phyloP scores from a whole-genome alignment of 1,140 invertebrate species.

The Drosophila ironensis region DNA sequence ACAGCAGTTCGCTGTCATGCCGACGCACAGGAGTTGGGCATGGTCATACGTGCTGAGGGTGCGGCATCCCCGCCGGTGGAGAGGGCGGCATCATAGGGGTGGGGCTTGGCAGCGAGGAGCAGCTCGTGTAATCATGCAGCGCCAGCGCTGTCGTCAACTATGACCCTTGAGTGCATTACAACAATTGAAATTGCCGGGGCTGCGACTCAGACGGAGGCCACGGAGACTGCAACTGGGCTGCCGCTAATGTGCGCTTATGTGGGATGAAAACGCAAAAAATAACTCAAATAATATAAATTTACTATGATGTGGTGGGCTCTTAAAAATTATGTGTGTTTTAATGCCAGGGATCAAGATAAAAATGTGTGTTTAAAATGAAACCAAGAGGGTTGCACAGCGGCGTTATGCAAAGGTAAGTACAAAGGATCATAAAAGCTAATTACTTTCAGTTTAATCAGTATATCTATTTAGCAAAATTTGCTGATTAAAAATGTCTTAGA shows the following conservation, averaged over 20 bases:
- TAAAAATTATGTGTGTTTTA: too few relatives aligned
- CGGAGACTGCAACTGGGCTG: neutral
- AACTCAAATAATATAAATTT: too few relatives aligned
- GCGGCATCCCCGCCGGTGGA: neutral
- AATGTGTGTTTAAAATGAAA: too few relatives aligned
- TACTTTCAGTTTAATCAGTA: too few relatives aligned
- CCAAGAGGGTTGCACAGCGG: too few relatives aligned
- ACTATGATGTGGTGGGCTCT: too few relatives aligned
- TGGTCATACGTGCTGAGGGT: constrained; percentile 14
- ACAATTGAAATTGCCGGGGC: constrained; percentile 67
- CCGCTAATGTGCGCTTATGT: constrained; percentile 14
- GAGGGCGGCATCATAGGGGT: too few relatives aligned
- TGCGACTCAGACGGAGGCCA: constrained; percentile 7
- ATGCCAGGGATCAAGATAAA: too few relatives aligned
- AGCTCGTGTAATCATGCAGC: constrained; percentile 62
- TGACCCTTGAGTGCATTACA: constrained; percentile 72
- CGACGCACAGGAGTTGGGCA: constrained; percentile 29
- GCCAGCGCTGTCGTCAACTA: constrained; percentile 22
- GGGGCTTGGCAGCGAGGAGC: neutral
- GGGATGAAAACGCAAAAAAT: constrained; percentile 1
- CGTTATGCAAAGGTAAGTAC: too few relatives aligned
- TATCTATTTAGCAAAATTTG: too few relatives aligned
- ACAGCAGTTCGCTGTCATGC: constrained; percentile 30
- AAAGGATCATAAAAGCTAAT: too few relatives aligned
- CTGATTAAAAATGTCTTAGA: too few relatives aligned